Evolutionary conservation across 2,888 invertebrate genomes (phyloP).

Genomic region (Rhingia rostrata): DNA sequence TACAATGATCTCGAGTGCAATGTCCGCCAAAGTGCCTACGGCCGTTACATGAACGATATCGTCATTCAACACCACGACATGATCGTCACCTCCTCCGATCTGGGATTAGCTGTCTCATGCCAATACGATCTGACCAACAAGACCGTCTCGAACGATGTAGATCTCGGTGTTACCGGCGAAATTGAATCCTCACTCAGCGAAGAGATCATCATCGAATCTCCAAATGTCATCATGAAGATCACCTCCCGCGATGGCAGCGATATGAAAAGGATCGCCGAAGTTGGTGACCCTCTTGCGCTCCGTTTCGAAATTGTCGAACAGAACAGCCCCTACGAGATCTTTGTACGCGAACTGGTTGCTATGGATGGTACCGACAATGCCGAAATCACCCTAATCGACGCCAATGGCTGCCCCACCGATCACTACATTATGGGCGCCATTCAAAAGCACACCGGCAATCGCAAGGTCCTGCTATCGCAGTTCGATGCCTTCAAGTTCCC

Average conservation of each 20-base stretch:
- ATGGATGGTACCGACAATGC: conserved; percentile 97
- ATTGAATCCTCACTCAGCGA: conserved; percentile 93
- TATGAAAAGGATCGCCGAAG: conserved; percentile 93
- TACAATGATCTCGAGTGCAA: conserved; percentile 96
- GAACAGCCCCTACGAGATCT: conserved; percentile 97
- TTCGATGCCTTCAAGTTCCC: conserved; percentile 99
- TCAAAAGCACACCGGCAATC: conserved; percentile 90
- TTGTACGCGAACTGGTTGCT: conserved; percentile 95
- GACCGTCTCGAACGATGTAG: conserved; percentile 95
- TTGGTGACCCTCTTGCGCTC: conserved; percentile 95
- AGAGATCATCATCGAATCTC: conserved; percentile 96
- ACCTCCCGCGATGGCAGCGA: conserved; percentile 93
- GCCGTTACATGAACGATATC: conserved; percentile 94
- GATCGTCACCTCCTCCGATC: conserved; percentile 96
- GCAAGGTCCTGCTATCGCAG: conserved; percentile 93
- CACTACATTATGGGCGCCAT: conserved; percentile 97
- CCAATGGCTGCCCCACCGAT: conserved; percentile 95
- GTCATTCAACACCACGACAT: conserved; percentile 98
- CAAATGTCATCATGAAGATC: conserved; percentile 97
- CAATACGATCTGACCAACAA: conserved; percentile 97
- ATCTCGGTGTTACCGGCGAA: conserved; percentile 94
- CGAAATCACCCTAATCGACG: conserved; percentile 95
- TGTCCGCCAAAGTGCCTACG: conserved; percentile 92
- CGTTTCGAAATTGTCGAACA: conserved; percentile 96
- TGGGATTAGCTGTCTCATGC: conserved; percentile 95